Base-by-base conservation (phyloP, 1,140 invertebrate species). In the Laupala kohalensis region DNA sequence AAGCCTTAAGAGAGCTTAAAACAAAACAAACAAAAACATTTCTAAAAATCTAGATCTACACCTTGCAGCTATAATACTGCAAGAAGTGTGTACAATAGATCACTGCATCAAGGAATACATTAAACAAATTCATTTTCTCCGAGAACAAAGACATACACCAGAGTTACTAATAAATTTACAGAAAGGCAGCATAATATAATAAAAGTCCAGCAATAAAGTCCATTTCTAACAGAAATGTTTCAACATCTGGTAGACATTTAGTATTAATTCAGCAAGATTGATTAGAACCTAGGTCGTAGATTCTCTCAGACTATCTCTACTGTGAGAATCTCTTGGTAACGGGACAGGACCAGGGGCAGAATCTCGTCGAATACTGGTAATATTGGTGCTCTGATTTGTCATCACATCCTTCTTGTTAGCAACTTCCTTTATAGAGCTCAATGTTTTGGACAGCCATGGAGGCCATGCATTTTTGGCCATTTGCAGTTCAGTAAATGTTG, bases 391-490 rank as follows among this genome's bases (percentile, higher is more conserved):
- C 23, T 25, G 23, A 6, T 23, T 27, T 23, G 28, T n/a, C 5
- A 30, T 19, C 71, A 68, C 15, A 13, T 67, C 70, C 63, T 80
- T 79, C 70, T 80, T 81, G 24, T 78, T 78, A 6, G 87, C 83
- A 4, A 83, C 90, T 77, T 91, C 90, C 78, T 87, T 86, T 68
- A 90, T 86, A 3, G 87, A 88, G 64, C 83, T 88, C 74, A 95
- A 82, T 0, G 94, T 96, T 81, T 95, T 95, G 67, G 92, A 92
- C 15, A 96, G 85, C 95, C 95, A 97, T 2, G 92, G 90, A 4
- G 90, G 87, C 84, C 90, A 91, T 27, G 87, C 87, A 71, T 90
- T 90, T 72, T 89, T 90, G 0, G 89, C 88, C 2, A 88, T 85
- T 78, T 93, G 90, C 67, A 94, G 82, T 80, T 97, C 94, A 29